Percentiles rank a stretch among this genome's conserved stretches.
Conservation (phyloP, 2,888 invertebrate genomes). For the Steromphala cineraria region DNA sequence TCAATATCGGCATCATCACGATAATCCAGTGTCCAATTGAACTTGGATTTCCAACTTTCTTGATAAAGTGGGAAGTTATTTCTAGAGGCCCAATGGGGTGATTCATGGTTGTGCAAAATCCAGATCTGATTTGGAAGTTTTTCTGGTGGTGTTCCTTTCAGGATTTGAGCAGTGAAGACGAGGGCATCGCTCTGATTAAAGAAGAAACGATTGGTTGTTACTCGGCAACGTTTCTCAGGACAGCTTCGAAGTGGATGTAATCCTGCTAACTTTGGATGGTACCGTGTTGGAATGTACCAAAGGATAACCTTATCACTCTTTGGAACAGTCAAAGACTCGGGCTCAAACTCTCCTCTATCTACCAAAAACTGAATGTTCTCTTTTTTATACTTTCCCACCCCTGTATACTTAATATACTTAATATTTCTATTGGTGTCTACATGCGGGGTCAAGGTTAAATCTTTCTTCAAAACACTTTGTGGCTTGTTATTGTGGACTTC, state of each 20-base stretch:
- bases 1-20: neutral
- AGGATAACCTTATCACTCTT: slow-evolving; percentile 24
- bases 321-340: slow-evolving; percentile 31
- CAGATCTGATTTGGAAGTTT: neutral
- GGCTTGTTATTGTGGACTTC: too few relatives aligned
- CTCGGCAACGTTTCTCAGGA: neutral
- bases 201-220: slow-evolving; percentile 5
- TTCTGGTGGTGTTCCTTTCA: neutral
- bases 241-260: neutral
- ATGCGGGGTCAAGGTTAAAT: too few relatives aligned
- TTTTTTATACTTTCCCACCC: neutral
- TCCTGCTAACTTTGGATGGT: neutral
- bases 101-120: neutral
- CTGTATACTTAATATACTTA: too few relatives aligned
- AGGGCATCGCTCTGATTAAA: neutral
- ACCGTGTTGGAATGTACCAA: neutral
- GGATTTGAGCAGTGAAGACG: neutral
- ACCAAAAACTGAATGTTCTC: slow-evolving; percentile 28
- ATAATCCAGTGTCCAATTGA: neutral
- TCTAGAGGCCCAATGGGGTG: neutral
- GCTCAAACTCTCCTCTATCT: slow-evolving; percentile 33
- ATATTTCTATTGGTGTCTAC: too few relatives aligned
- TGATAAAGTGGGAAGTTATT: neutral
- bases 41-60: neutral
- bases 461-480: too few relatives aligned